Conservation (phyloP, 2,888 invertebrate genomes). For the Lepidonotus clava region DNA sequence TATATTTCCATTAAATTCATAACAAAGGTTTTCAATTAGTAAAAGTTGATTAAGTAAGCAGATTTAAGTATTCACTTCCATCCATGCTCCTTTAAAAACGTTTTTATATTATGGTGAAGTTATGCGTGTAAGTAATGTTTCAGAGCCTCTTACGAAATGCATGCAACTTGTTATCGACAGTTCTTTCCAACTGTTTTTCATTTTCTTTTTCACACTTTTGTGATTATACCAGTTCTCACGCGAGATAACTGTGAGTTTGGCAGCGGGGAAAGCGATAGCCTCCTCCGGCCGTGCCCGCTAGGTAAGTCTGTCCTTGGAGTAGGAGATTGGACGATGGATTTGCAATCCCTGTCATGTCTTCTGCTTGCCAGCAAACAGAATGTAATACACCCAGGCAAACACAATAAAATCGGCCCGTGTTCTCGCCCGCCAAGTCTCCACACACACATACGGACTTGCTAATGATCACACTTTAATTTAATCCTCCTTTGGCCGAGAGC, state of each 20-base stretch:
- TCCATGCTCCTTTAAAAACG: too few species aligned
- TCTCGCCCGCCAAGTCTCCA: not conserved
- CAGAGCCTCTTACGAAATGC: too few species aligned
- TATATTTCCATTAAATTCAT: too few species aligned
- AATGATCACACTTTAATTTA: slow-evolving; percentile 46
- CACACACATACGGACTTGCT: not conserved
- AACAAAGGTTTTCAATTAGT: too few species aligned
- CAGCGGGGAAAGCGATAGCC: not conserved
- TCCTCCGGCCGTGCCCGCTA: not conserved
- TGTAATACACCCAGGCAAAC: slow-evolving; percentile 50
- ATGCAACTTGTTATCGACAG: too few species aligned
- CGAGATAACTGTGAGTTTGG: not conserved
- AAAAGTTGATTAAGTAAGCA: too few species aligned
- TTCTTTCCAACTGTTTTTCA: not conserved
- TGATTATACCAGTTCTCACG: not conserved
- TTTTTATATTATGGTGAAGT: too few species aligned
- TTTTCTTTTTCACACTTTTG: not conserved
- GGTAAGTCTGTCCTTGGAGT: not conserved
- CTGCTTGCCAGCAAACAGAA: slow-evolving; percentile 43
- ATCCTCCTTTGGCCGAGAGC: not conserved
- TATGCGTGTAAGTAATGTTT: too few species aligned
- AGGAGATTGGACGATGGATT: slow-evolving; percentile 10
- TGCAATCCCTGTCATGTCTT: slow-evolving; percentile 52
- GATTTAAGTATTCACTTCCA: too few species aligned
- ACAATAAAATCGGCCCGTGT: slow-evolving; percentile 21